Conservation (phyloP, 1,140 invertebrate genomes). For the Tetramorium parvispinum region DNA sequence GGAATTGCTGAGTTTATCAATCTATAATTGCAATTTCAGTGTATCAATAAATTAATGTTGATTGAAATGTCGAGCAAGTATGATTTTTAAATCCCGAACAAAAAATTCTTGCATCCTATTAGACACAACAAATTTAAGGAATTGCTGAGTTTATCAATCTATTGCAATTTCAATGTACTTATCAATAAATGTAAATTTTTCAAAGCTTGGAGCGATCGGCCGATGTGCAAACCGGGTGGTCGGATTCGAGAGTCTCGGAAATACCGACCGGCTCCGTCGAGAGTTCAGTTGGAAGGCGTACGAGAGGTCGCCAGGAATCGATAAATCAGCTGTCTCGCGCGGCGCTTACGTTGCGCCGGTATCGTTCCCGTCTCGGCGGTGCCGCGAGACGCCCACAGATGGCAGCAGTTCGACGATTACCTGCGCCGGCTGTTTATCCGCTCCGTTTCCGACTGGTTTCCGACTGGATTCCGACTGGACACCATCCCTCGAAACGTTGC, state of each 20-base stretch:
- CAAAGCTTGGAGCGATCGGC: background rate
- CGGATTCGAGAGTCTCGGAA: background rate
- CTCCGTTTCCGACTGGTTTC: no score
- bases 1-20: no score
- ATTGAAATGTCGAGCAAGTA: no score
- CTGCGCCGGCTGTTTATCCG: background rate
- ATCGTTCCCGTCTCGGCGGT: no score
- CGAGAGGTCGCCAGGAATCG: conserved; percentile 22
- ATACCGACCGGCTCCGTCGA: conserved; percentile 14
- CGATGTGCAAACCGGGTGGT: background rate
- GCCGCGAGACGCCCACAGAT: background rate
- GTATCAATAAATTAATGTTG: no score
- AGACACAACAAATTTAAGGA: no score
- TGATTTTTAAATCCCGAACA: no score
- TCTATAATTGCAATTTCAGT: no score
- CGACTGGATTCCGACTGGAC: no score
- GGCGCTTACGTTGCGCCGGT: background rate
- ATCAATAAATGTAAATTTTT: background rate
- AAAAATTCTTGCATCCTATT: no score
- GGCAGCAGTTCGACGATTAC: background rate
- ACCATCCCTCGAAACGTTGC: background rate
- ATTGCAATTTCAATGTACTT: no score
- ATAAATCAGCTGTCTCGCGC: conserved; percentile 9
- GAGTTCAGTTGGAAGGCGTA: background rate
- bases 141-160: no score